Evolutionary conservation across 2,113 vertebrate genomes (phyloP), one percentile per base, ranked within the genome.

Genomic region (Pseudonaja textilis): DNA sequence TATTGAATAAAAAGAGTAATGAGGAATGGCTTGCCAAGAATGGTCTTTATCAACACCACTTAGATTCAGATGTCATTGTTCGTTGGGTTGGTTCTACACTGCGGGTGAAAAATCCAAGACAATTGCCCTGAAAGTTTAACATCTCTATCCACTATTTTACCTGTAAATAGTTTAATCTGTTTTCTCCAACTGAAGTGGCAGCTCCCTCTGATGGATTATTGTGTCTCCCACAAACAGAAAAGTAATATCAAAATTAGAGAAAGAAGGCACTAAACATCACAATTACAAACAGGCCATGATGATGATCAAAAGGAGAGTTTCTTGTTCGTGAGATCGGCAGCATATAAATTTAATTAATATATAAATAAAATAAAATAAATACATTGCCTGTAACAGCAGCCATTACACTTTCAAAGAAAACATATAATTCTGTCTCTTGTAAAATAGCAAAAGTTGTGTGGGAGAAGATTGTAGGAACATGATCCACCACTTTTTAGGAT

Each of bases 401-500:
- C 25, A 1, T 61, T 34, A 26, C 8, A 26, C 0, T 0, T 29
- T 22, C 29, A n/a, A 26, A 90, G 89, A 74, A 90, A 93, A 23
- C 29, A 14, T 85, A 92, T 87, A 91, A 88, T 92, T 55, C 18
- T 61, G 42, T 52, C 93, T 93, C 69, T 57, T 91, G 22, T 56
- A 7, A 52, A 74, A 6, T 39, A 92, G 93, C 29, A 95, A 42
- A 87, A 55, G 87, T 57, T 92, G 85, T 57, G 92, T 81, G 39
- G 29, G 42, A 61, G 54, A 52, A 16, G 39, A 69, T 56, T 74
- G 54, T 52, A 50, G 29, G 57, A 39, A 94, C 0, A 8, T 93
- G 93, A 93, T 90, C 87, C 89, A n/a, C n/a, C 89, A 25, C 94
- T 95, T 94, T 93, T n/a, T n/a, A n/a, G n/a, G 42, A 42, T 42